Base-by-base conservation (phyloP, 2,113 vertebrate genomes). In the Callipepla californica region DNA sequence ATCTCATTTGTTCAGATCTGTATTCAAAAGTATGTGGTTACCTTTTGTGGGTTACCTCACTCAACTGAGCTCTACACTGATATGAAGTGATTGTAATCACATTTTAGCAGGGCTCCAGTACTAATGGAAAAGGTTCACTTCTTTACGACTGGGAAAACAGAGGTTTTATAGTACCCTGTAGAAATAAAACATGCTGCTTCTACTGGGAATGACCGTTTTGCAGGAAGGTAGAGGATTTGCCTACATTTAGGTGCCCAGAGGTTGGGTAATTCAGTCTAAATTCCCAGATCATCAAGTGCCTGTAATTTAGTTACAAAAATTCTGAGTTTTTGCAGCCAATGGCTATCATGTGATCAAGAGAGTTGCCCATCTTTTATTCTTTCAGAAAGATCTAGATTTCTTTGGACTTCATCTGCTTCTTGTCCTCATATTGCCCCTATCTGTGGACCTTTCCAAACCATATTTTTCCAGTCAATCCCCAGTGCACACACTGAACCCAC, bases 231-330 rank as follows among this genome's bases (percentile, higher is more conserved):
- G 59, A 77, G 6, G 70, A 57, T 67, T 63, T 63, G 36, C 30
- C 48, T 65, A 30, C 23, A 20, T 53, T 58, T 53, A 66, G 17
- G 17, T 42, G 51, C 10, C 55, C 77, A 80, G 59, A 7, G 2
- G 21, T 72, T 91, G 34, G 22, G 74, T 19, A 42, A 16, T 3
- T 80, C 73, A 30, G 47, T 32, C 80, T 78, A 84, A 91, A 80
- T 74, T 91, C 38, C n/a, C 81, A 70, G 20, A 28, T 91, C 58
- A 80, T 85, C 30, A 9, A 72, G 26, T 15, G 50, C 78, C 85
- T 85, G 42, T 80, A 92, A 77, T 63, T 80, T 55, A 92, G 50
- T 87, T 89, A 74, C 28, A 93, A 92, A 93, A 74, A 85, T 67
- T 20, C 15, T 22, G 38, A 82, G 38, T 78, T 92, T 83, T 92